Evolutionary conservation across 2,113 vertebrate genomes (phyloP), one percentile per base, ranked within the genome.

Genomic region (Sinocyclocheilus grahami): DNA sequence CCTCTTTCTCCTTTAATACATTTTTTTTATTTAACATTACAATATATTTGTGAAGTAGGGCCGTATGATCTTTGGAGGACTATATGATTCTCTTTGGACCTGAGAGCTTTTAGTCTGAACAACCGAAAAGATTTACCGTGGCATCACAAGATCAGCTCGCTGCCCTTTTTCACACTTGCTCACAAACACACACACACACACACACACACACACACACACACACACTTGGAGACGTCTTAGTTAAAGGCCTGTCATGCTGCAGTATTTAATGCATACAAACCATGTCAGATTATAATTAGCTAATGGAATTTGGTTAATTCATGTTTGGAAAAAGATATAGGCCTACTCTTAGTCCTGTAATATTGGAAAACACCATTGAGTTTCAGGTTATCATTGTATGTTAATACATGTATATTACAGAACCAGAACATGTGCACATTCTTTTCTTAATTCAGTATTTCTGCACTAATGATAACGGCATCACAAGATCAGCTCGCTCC

Each of bases 141-240:
- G 90, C 89, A 83, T 91, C 89, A 89, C 77, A 90, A 67, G 84
- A 83, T 88, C 86, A 84, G 74, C 79, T 58, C 30, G 80, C 79
- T 12, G 3, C 71, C 39, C 3, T 4, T n/a, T 46, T 6, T 42
- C 20, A 42, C 39, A 37, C 8, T 42, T 27, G 20, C 60, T 1
- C 20, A 42, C 20, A n/a, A 63, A 58, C 20, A 80, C 55, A 76
- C n/a, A 89, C 85, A 78, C 48, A 69, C 20, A 20, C 55, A 58
- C 55, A 9, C 60, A 42, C 62, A 46, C 48, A 42, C 63, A 37
- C 67, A 46, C 37, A 65, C 42, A 77, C 14, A n/a, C n/a, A n/a
- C n/a, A n/a, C n/a, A n/a, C n/a, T 24, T 14, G 16, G 24, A 16
- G 11, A 80, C 42, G 5, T 65, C 3, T 30, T 8, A 67, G 24